Conservation (phyloP, 2,113 vertebrate genomes). For the Paraplagusia blochii region DNA sequence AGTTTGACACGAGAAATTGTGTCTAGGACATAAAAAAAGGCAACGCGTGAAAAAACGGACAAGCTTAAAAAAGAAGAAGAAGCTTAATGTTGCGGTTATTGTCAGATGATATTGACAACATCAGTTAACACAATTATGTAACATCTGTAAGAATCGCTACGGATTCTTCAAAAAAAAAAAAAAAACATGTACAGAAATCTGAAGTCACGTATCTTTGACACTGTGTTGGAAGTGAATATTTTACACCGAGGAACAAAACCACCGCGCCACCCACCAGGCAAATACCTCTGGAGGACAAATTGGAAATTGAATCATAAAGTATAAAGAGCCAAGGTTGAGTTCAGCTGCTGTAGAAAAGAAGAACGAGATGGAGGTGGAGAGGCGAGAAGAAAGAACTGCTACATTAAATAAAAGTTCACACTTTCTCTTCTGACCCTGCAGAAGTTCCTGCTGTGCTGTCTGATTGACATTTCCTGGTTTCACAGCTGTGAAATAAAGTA, state of each 20-base stretch:
- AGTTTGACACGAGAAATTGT: too few species aligned
- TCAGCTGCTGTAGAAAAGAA: slow-evolving; percentile 62
- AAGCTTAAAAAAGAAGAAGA: too few species aligned
- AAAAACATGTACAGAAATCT: slow-evolving; percentile 39
- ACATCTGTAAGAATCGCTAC: too few species aligned
- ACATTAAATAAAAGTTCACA: slow-evolving; percentile 69
- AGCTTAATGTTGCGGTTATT: too few species aligned
- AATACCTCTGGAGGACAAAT: slow-evolving; percentile 71
- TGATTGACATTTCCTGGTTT: slow-evolving; percentile 77
- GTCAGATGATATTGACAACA: too few species aligned
- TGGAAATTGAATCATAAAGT: slow-evolving; percentile 74
- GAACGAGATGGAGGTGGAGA: slow-evolving; percentile 56
- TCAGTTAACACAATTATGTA: too few species aligned
- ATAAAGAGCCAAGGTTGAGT: slow-evolving; percentile 68
- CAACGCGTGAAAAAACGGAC: too few species aligned
- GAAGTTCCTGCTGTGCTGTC: slow-evolving; percentile 68
- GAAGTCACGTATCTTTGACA: slow-evolving; percentile 44
- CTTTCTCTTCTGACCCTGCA: slow-evolving; percentile 57
- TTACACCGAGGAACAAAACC: slow-evolving; percentile 60
- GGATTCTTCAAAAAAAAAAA: too few species aligned
- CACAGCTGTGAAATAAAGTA: slow-evolving; percentile 75
- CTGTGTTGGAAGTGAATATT: slow-evolving; percentile 50
- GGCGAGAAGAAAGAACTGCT: slow-evolving; percentile 57
- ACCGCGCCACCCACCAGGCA: slow-evolving; percentile 56
- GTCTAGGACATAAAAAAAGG: too few species aligned